phyloP scores from a whole-genome alignment of 2,797 vertebrate genomes.

The Pseudochirops corinnae region DNA sequence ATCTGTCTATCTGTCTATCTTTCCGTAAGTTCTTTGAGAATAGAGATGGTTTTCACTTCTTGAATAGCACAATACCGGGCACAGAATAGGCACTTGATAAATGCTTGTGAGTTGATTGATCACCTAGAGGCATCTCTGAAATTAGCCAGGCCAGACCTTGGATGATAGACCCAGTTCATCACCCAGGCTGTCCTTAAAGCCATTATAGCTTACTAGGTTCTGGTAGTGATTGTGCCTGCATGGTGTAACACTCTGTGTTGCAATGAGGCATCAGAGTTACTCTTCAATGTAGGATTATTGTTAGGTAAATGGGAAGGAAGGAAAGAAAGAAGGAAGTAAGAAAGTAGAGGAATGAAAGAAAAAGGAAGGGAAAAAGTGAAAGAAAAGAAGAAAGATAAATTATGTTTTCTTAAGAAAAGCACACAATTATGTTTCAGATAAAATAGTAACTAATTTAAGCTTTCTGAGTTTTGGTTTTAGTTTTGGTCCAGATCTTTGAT shows the following conservation, averaged over 20 bases:
- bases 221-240: neutral
- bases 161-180: neutral
- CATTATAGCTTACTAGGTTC: neutral
- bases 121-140: neutral
- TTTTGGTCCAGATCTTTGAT: neutral
- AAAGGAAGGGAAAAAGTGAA: neutral
- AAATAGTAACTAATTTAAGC: neutral
- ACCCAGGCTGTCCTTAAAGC: neutral
- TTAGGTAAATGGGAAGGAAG: neutral
- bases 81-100: neutral
- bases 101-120: neutral
- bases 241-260: neutral
- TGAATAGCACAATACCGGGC: accelerated
- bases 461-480: neutral
- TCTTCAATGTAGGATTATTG: neutral
- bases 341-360: neutral
- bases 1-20: no score
- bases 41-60: neutral
- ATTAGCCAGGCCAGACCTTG: neutral
- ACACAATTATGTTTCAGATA: neutral
- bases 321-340: neutral
- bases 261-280: neutral
- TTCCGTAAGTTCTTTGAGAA: neutral
- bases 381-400: neutral
- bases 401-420: neutral